phyloP scores from a whole-genome alignment of 2,888 invertebrate genomes.

The Caenorhabditis becei region DNA sequence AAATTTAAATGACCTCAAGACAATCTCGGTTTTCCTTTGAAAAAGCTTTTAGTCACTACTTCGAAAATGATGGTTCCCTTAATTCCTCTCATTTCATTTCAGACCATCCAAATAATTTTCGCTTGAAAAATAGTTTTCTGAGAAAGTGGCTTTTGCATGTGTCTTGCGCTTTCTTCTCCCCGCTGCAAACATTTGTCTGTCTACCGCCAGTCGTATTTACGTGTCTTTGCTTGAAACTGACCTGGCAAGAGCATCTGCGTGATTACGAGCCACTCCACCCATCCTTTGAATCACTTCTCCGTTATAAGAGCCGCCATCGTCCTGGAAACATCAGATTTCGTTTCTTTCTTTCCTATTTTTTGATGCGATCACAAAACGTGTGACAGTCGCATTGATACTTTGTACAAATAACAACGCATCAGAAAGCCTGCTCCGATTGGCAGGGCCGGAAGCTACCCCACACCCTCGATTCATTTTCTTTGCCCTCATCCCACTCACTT shows the following conservation, averaged over 20 bases:
- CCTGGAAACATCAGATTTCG: constrained; percentile 83
- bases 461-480: constrained; percentile 31
- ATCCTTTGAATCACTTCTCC: constrained; percentile 86
- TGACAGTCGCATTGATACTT: constrained; percentile 51
- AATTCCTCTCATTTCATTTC: no score
- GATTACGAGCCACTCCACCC: constrained; percentile 95
- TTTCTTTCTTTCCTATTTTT: constrained; percentile 20
- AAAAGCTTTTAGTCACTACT: no score
- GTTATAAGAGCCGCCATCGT: constrained; percentile 89
- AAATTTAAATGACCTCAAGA: no score
- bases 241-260: constrained; percentile 89
- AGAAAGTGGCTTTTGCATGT: no score
- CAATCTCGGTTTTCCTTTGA: no score
- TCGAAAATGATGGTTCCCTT: no score
- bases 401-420: constrained; percentile 56
- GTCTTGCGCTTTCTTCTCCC: not conserved
- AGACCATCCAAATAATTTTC: no score
- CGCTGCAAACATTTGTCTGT: not conserved
- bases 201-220: constrained; percentile 9
- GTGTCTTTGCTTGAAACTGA: constrained; percentile 82
- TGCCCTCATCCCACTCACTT: constrained; percentile 16
- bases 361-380: constrained; percentile 33
- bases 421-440: constrained; percentile 46
- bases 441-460: constrained; percentile 48
- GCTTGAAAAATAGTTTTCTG: no score